Conservation (phyloP, 2,113 vertebrate genomes). For the Hemichromis elongatus region DNA sequence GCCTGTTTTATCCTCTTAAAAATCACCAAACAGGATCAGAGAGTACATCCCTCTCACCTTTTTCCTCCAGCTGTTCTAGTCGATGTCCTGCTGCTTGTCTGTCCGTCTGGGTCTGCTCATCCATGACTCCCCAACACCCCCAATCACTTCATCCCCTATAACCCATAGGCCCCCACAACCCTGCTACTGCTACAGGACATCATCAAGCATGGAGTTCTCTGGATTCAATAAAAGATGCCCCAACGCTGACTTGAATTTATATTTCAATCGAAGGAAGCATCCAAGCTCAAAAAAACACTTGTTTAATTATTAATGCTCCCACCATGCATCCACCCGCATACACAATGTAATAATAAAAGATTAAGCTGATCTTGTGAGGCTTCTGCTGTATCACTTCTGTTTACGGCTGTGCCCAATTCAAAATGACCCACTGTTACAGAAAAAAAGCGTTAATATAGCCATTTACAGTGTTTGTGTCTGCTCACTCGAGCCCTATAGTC, state of each 20-base stretch:
- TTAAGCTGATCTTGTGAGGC: background rate
- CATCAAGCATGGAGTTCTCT: conserved; percentile 7
- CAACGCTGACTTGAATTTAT: conserved; percentile 1
- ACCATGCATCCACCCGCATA: background rate
- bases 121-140: background rate
- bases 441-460: background rate
- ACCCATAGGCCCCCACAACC: background rate
- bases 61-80: conserved; percentile 30
- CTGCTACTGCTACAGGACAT: background rate
- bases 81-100: background rate
- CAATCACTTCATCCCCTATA: background rate
- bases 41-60: conserved; percentile 6
- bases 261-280: conserved; percentile 10
- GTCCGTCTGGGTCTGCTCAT: background rate
- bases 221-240: conserved; percentile 42
- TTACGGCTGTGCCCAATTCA: background rate
- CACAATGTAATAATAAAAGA: conserved; percentile 12
- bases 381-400: background rate
- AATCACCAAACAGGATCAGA: conserved; percentile 31
- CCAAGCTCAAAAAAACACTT: conserved; percentile 2
- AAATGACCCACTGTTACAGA: background rate
- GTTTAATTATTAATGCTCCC: conserved; percentile 28
- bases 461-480: background rate
- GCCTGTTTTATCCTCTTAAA: conserved; percentile 38
- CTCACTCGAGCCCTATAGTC: background rate